Evolutionary conservation across 2,888 invertebrate genomes (phyloP).

Genomic region (Invenusta paracnida): DNA sequence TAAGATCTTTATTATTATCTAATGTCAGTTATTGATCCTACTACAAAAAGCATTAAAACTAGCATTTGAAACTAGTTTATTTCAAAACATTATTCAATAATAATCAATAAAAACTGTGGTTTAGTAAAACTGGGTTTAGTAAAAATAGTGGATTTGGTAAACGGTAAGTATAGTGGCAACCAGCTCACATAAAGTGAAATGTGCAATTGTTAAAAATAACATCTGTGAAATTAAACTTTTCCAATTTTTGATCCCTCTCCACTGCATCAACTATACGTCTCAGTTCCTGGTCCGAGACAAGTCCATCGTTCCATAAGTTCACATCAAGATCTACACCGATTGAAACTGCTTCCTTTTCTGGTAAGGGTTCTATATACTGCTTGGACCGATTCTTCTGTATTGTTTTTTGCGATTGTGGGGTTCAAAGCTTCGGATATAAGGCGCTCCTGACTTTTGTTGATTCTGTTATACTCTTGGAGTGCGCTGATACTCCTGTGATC

Average conservation of each 20-base stretch:
- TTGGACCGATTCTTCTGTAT: background rate
- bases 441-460: too few species aligned
- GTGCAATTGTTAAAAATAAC: background rate
- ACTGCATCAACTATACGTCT: too few species aligned
- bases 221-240: background rate
- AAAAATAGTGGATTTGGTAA: background rate
- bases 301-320: background rate
- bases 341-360: background rate
- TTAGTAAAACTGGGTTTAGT: too few species aligned
- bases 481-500: background rate
- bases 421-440: background rate
- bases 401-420: background rate
- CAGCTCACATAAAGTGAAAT: background rate
- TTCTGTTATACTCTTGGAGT: background rate
- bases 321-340: background rate
- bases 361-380: background rate
- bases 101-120: background rate
- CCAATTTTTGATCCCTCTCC: background rate
- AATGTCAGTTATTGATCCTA: background rate
- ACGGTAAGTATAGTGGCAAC: background rate
- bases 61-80: background rate
- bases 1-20: too few species aligned
- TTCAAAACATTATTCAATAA: background rate
- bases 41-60: background rate
- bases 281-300: background rate